Base-by-base conservation (phyloP, 2,888 invertebrate species). In the Apomyelois bistriatella region DNA sequence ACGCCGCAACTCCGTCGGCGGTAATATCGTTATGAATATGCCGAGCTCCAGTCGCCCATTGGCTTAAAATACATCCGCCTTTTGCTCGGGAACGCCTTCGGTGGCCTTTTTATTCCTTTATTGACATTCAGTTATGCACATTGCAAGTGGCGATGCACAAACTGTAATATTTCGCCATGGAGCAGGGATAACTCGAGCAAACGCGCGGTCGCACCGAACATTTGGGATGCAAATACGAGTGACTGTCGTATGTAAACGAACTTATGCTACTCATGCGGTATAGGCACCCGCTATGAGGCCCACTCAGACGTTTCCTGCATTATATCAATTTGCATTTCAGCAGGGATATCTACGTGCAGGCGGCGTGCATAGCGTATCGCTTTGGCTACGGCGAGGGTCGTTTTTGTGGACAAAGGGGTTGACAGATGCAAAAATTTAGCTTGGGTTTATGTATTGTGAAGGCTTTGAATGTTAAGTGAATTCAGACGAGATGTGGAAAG, bases 1-100 rank as follows among this genome's bases (percentile, higher is more conserved):
- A 86, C 85, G 85, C 82, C 81, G 86, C 79, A 69, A 74, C 83
- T 79, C 81, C 83, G 87, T 69, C 86, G 83, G 78, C 88, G 80
- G 90, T 89, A 91, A 90, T 90, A 90, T 85, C 87, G 86, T 90
- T 90, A 91, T 91, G 91, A 91, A 90, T 91, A 91, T 90, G 85
- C 86, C 76, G 78, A 74, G 83, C 72, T 79, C 82, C 67, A 82
- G 67, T 79, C 88, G 79, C 86, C 80, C 81, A 90, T 91, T 90
- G 91, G 91, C 74, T 81, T 89, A 78, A 78, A 81, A 82, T 75
- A 85, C 80, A 83, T 83, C 85, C 87, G 88, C 86, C 86, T 88
- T 79, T 70, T 76, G 77, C 77, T 76, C 77, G 88, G 90, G 86
- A 82, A 84, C 90, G 89, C 89, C 90, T 89, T 75, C 82, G 84